A percentile compares a stretch with the other conserved stretches of the same genome.
phyloP scores from a whole-genome alignment of 2,888 invertebrate genomes.

The Seira musarum region DNA sequence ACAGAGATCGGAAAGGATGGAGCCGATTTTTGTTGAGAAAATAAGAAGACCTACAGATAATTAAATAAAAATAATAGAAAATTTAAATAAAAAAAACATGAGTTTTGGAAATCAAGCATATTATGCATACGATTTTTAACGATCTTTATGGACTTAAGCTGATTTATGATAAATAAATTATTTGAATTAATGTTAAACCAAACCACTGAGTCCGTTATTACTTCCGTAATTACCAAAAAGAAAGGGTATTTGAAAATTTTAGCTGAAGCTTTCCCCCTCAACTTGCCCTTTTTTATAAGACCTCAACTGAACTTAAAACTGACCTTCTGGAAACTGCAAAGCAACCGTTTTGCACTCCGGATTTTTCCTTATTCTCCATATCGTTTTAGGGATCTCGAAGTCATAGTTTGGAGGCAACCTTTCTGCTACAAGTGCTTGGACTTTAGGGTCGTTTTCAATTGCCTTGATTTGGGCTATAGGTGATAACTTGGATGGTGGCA shows the following conservation, averaged over 20 bases:
- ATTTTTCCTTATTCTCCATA: conserved; percentile 91
- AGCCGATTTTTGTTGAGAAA: conserved; percentile 93
- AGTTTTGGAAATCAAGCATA: neutral
- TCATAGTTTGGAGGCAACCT: conserved; percentile 94
- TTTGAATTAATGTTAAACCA: no score
- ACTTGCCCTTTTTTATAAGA: no score
- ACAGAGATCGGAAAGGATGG: conserved; percentile 91
- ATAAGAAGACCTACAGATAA: conserved; percentile 79
- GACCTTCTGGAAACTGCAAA: conserved; percentile 95
- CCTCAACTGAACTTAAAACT: conserved; percentile 67
- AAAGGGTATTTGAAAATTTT: no score
- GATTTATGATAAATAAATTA: no score
- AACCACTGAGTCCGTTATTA: no score
- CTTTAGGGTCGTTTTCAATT: conserved; percentile 81
- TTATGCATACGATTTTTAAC: conserved; percentile 2
- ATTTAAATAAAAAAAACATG: neutral
- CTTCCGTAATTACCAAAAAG: no score
- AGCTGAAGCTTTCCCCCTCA: no score
- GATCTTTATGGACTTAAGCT: no score
- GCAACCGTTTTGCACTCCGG: conserved; percentile 90
- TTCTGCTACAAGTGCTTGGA: conserved; percentile 80
- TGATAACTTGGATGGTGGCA: conserved; percentile 32
- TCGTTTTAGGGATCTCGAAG: conserved; percentile 97
- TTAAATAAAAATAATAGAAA: neutral
- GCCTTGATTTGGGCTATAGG: conserved; percentile 73